Conservation (phyloP, 2,888 invertebrate genomes). For the Eretmocerus hayati region DNA sequence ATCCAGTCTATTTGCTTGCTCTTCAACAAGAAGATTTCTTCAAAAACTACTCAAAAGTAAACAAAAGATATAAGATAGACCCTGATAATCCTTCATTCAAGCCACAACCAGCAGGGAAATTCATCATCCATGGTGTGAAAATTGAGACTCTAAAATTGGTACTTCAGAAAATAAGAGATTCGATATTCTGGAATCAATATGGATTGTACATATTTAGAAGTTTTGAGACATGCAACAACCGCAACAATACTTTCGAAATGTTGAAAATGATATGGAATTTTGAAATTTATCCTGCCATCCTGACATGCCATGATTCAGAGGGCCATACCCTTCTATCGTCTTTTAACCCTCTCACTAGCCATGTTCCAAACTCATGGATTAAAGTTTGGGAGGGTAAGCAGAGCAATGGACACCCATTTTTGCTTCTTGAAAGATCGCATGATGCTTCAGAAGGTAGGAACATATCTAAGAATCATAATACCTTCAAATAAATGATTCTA, state of each 20-base stretch:
- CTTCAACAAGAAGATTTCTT: no score
- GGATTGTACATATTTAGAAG: conserved; percentile 2
- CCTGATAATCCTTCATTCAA: not conserved
- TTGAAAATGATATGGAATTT: conserved; percentile 7
- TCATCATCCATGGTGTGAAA: not conserved
- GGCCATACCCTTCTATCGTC: not conserved
- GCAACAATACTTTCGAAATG: not conserved
- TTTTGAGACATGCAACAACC: not conserved
- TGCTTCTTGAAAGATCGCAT: not conserved
- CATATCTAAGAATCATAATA: no score
- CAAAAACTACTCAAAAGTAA: no score
- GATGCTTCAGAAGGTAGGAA: conserved; percentile 3
- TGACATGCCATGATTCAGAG: conserved; percentile 2
- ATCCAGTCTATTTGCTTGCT: no score
- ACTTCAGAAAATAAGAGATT: conserved; percentile 3
- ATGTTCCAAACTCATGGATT: not conserved
- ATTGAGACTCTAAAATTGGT: not conserved
- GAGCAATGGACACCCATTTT: conserved; percentile 6
- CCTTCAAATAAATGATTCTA: not conserved
- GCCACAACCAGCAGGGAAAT: not conserved
- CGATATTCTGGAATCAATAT: conserved; percentile 4
- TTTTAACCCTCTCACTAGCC: conserved; percentile 4
- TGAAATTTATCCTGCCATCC: not conserved
- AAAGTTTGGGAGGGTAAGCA: not conserved
- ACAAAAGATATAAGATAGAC: no score